Evolutionary conservation across 1,140 invertebrate species (phyloP).

Genomic region (Dinothrombium tinctorium): DNA sequence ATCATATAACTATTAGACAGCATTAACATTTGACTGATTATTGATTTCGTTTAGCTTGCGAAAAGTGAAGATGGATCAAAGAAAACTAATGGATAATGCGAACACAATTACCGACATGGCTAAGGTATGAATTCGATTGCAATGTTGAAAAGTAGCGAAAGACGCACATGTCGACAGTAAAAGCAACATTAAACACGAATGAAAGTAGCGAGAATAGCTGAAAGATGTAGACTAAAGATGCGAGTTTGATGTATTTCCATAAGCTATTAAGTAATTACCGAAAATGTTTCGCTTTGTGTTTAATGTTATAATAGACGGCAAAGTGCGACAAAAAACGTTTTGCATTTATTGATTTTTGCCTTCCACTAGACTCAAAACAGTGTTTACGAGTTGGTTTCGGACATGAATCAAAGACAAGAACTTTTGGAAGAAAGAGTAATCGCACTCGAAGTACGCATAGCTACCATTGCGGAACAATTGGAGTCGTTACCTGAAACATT

Average conservation of each 20-base stretch:
- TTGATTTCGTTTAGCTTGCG: constrained; percentile 46
- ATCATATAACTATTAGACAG: constrained; percentile 12
- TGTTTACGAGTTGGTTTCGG: constrained; percentile 85
- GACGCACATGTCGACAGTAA: not conserved
- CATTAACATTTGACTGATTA: not conserved
- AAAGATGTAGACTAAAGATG: too few relatives aligned
- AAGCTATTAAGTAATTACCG: not conserved
- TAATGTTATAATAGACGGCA: too few relatives aligned
- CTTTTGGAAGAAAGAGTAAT: constrained; percentile 61
- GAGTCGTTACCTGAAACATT: constrained; percentile 14
- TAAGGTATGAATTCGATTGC: constrained; percentile 46
- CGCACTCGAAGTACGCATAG: constrained; percentile 43
- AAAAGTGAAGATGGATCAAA: constrained; percentile 98
- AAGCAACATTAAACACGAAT: too few relatives aligned
- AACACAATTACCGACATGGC: constrained; percentile 99
- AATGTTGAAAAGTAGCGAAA: not conserved
- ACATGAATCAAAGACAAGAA: constrained; percentile 76
- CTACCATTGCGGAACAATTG: constrained; percentile 14
- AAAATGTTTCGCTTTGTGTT: not conserved
- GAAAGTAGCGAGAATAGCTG: too few relatives aligned
- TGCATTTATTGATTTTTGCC: constrained; percentile 8
- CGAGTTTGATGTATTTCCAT: not conserved
- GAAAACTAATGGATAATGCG: constrained; percentile 96
- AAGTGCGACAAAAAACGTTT: not conserved
- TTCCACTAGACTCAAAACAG: constrained; percentile 74